Percentiles rank a stretch among this genome's conserved stretches.
Conservation (phyloP, 2,888 invertebrate genomes). For the Mesopsocus fuscifrons region DNA sequence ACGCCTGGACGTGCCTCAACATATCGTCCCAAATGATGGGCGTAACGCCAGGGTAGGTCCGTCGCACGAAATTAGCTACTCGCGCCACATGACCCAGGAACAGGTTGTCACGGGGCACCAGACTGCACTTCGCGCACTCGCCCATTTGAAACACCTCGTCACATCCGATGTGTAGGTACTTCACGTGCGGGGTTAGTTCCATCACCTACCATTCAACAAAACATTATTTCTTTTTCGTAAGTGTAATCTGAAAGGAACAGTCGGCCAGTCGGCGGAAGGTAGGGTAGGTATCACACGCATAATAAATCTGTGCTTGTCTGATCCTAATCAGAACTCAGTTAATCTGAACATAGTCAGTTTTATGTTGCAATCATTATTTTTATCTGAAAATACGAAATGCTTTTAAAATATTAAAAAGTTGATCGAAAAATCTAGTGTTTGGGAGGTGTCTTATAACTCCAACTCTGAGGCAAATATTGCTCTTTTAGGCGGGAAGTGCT, state of each 20-base stretch:
- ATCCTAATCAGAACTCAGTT: conserved; percentile 15
- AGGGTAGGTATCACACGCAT: too few species aligned
- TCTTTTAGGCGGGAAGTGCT: too few species aligned
- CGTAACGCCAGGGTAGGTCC: conserved; percentile 34
- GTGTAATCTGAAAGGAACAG: too few species aligned
- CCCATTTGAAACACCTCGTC: conserved; percentile 57
- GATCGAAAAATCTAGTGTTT: too few species aligned
- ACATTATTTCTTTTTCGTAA: too few species aligned
- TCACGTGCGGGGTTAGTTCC: conserved; percentile 21
- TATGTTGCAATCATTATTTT: too few species aligned
- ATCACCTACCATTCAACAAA: conserved; percentile 21
- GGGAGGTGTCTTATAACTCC: too few species aligned
- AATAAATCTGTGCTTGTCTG: too few species aligned
- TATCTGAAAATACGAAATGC: too few species aligned
- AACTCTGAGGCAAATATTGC: too few species aligned
- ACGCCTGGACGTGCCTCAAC: conserved; percentile 41
- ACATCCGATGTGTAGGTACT: conserved; percentile 50
- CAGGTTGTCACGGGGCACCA: conserved; percentile 31
- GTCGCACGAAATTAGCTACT: conserved; percentile 37
- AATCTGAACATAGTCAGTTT: too few species aligned
- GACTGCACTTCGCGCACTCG: conserved; percentile 39
- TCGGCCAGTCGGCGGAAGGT: not conserved
- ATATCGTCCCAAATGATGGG: conserved; percentile 69
- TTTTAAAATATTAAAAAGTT: too few species aligned
- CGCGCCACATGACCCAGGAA: conserved; percentile 41